A percentile compares a stretch with the other conserved stretches of the same genome.
These are phyloP conservation scores for Neoarius graeffei DNA, from an alignment of 2,113 vertebrate genomes.

Conservation along the genomic window DNA sequence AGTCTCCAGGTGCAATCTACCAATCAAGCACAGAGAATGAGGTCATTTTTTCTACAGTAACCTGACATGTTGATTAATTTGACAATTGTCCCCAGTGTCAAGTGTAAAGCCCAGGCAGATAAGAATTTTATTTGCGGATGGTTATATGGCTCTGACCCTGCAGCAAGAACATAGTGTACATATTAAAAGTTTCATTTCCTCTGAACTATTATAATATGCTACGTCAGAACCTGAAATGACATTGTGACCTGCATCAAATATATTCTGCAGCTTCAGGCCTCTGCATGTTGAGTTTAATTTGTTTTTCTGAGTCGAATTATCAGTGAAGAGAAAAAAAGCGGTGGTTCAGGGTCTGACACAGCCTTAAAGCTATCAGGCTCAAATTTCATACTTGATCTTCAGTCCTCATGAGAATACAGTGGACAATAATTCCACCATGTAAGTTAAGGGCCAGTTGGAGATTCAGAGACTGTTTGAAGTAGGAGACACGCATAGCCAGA, in stretches of 20 bases:
- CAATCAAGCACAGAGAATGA: slow-evolving; percentile 66
- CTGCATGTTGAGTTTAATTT: background rate
- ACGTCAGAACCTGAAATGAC: background rate
- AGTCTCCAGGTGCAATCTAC: slow-evolving; percentile 67
- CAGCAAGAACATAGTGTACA: slow-evolving; percentile 42
- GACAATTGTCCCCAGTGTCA: slow-evolving; percentile 67
- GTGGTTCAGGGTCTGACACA: background rate
- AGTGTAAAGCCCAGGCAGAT: slow-evolving; percentile 64
- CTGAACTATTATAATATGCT: background rate
- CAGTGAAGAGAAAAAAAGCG: background rate
- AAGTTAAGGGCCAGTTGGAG: slow-evolving; percentile 19
- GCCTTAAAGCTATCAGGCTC: background rate
- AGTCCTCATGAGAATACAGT: slow-evolving; percentile 16
- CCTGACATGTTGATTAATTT: slow-evolving; percentile 73
- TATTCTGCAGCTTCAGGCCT: background rate
- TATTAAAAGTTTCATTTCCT: slow-evolving; percentile 43
- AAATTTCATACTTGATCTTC: slow-evolving; percentile 32
- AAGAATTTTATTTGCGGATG: slow-evolving; percentile 65
- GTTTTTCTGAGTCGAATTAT: background rate
- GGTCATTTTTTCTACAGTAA: slow-evolving; percentile 71
- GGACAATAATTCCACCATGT: slow-evolving; percentile 12
- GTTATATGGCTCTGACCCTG: slow-evolving; percentile 69
- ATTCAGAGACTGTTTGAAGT: slow-evolving; percentile 26
- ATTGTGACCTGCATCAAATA: background rate
- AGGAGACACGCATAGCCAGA: background rate